Percentiles rank a stretch among this genome's conserved stretches.
phyloP scores from a whole-genome alignment of 2,113 vertebrate species.

The Peucedramus taeniatus region DNA sequence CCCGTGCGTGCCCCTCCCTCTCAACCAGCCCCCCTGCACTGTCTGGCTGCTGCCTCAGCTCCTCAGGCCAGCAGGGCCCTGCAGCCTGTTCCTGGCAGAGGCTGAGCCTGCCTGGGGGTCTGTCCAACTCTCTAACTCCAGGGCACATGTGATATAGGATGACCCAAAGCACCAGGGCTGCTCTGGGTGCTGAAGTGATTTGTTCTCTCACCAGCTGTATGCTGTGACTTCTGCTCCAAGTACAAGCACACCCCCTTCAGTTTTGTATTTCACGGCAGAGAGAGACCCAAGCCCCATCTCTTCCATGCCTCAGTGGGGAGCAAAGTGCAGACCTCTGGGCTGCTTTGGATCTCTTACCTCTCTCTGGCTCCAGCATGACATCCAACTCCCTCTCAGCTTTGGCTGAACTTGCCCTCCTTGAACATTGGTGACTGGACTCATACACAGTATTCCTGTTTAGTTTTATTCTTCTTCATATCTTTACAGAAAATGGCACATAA shows the following conservation, averaged over 20 bases:
- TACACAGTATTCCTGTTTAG: conserved; percentile 35
- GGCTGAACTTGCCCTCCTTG: neutral
- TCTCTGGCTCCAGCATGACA: neutral
- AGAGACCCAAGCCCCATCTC: neutral
- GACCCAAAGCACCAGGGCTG: neutral
- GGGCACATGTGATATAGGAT: fast-evolving
- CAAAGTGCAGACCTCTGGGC: neutral
- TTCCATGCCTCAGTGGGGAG: neutral
- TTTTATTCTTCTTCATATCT: conserved; percentile 82
- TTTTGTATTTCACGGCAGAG: neutral
- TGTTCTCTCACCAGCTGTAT: neutral
- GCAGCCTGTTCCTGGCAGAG: neutral
- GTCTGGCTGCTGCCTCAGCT: neutral
- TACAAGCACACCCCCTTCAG: neutral
- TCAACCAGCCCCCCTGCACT: neutral
- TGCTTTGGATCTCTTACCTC: neutral
- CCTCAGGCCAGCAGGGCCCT: neutral
- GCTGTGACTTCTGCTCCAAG: neutral
- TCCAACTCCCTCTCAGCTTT: neutral
- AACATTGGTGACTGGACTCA: neutral
- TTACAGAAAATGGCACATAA: conserved; percentile 89
- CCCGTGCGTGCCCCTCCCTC: fast-evolving
- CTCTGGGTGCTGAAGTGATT: neutral
- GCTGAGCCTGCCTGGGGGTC: neutral
- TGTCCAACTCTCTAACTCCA: fast-evolving